Base-by-base conservation (phyloP, 2,888 invertebrate species). In the Ecliptopera silaceata region DNA sequence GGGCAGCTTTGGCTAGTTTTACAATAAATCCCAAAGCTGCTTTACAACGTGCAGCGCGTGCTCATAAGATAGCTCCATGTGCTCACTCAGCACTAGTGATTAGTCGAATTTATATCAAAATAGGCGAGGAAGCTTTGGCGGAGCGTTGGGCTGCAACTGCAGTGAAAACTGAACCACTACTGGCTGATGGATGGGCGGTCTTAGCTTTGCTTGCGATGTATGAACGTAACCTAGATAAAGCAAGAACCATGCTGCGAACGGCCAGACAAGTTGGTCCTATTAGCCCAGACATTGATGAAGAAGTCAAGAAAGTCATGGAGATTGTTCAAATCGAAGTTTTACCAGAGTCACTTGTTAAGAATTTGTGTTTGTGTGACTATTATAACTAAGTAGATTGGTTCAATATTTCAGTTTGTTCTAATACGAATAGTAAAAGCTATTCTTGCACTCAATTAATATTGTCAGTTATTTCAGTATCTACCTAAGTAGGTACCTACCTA, bases 161-260 rank as follows among this genome's bases (percentile, higher is more conserved):
- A 34, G 87, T 90, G 0, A 84, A 85, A 51, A 54, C 71, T 17
- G 91, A 90, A 59, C 88, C 90, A 1, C 65, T 80, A 20, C 67
- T 90, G 22, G 76, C 90, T 3, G 88, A 91, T 66, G 91, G 82
- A 0, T 91, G 91, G 91, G 88, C 86, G 2, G 69, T 86, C 59
- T 63, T 91, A 59, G 80, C 83, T n/a, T 44, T 86, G 13, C 63
- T 88, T 32, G 86, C 86, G 6, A 80, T 88, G 75, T 69, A 76
- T 41, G 77, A 82, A 32, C 75, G 72, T 42, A 70, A 85, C 18
- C 15, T 82, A 1, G 71, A 84, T 6, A 84, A 79, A 63, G 88
- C 87, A 1, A 76, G 77, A 41, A 69, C 75, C 1, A 79, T 88
- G 81, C 64, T 88, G 2, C 83, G 88, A 5, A 88, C 90, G 3